phyloP scores from a whole-genome alignment of 1,140 invertebrate species.

The Musca vetustissima region DNA sequence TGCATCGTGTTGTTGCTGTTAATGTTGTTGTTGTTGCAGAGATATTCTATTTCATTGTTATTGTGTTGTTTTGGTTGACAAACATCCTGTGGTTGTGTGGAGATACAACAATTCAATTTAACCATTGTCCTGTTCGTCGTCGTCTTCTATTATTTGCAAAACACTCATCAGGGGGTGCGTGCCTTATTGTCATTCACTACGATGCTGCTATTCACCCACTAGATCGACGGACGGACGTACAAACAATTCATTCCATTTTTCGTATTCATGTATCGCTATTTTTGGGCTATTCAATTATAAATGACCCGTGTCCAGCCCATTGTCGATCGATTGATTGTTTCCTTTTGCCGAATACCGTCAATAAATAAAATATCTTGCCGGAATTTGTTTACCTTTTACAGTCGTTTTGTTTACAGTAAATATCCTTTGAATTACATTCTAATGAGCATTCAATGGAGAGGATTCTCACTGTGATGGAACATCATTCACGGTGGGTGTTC shows the following conservation, averaged over 20 bases:
- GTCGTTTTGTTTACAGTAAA: constrained; percentile 4
- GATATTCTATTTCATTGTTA: neutral
- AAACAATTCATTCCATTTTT: too few species aligned
- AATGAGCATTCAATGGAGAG: constrained; percentile 5
- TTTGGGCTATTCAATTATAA: constrained; percentile 21
- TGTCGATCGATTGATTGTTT: neutral
- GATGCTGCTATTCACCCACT: neutral
- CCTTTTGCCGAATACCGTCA: neutral
- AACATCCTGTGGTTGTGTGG: constrained; percentile 14
- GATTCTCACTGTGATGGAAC: neutral
- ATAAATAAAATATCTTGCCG: too few species aligned
- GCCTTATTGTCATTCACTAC: neutral
- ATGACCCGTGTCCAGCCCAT: constrained; percentile 17
- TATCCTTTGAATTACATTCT: constrained; percentile 22
- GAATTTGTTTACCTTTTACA: neutral
- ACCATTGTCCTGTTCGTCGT: neutral
- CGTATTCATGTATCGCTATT: neutral
- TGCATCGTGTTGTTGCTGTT: neutral
- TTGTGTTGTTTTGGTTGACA: constrained; percentile 9
- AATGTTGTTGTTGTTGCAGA: neutral
- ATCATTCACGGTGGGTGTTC: neutral
- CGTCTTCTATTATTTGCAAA: constrained; percentile 10
- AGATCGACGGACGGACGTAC: too few species aligned
- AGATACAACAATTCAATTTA: constrained; percentile 17
- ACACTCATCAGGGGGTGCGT: constrained; percentile 11